Conservation (phyloP, 2,113 vertebrate species). For the Clarias batrachus region DNA sequence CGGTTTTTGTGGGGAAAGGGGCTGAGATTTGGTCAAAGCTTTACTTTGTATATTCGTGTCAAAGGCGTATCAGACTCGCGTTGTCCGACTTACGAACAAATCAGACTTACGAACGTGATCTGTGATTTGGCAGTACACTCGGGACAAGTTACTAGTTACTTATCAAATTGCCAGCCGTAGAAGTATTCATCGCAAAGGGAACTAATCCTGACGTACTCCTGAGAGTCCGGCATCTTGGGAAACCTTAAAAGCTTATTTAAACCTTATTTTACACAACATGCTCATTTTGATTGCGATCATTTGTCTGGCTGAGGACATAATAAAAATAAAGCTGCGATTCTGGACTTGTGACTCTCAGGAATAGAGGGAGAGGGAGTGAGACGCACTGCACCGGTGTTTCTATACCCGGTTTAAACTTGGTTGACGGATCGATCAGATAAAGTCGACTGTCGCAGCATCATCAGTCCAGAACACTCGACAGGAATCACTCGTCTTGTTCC, state of each 20-base stretch:
- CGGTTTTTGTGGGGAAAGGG: no score
- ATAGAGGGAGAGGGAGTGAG: no score
- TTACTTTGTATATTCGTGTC: no score
- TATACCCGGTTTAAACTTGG: not conserved
- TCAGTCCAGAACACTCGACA: not conserved
- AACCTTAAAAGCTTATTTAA: no score
- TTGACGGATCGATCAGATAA: not conserved
- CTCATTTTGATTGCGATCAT: no score
- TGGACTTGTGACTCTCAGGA: not conserved
- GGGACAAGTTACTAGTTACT: not conserved
- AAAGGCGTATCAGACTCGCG: no score
- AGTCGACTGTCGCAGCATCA: not conserved
- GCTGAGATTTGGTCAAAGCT: no score
- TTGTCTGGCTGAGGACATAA: not conserved
- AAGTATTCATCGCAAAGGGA: not conserved
- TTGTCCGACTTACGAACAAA: no score
- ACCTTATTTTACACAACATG: no score
- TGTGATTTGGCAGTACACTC: no score
- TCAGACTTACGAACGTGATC: no score
- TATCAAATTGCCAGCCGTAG: not conserved
- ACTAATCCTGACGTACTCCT: not conserved
- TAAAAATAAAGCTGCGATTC: not conserved
- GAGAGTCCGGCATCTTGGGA: no score
- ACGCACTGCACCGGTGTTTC: not conserved
- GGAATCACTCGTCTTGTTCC: not conserved